Evolutionary conservation across 1,140 invertebrate species (phyloP).

Genomic region (Grapholita molesta): DNA sequence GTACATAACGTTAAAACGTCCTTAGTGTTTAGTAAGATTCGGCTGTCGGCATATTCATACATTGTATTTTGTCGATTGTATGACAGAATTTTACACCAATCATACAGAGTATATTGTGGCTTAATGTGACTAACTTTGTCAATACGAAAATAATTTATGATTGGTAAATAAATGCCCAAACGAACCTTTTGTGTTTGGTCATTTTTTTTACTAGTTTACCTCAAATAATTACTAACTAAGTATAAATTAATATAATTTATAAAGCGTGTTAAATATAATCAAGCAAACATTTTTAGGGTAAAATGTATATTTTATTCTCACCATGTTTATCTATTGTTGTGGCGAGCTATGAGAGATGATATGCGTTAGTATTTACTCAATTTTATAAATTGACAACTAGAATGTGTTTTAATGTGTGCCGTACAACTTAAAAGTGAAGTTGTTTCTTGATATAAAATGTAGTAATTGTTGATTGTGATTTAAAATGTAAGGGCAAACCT

Average conservation of each 20-base stretch:
- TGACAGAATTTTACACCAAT: too few relatives aligned
- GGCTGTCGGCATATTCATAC: too few relatives aligned
- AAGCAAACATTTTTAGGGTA: background rate
- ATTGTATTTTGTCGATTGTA: too few relatives aligned
- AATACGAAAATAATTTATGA: too few relatives aligned
- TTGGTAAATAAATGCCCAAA: background rate
- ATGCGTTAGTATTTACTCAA: background rate
- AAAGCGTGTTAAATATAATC: constrained; percentile 1
- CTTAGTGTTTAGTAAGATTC: too few relatives aligned
- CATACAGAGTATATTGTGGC: too few relatives aligned
- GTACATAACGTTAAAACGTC: too few relatives aligned
- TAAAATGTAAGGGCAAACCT: background rate
- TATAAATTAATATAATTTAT: background rate
- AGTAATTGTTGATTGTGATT: background rate
- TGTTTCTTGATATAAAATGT: background rate
- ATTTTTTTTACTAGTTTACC: background rate
- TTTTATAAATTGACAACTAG: too few relatives aligned
- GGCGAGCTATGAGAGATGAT: constrained; percentile 10
- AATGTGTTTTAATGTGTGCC: too few relatives aligned
- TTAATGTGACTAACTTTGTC: too few relatives aligned
- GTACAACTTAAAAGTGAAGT: too few relatives aligned
- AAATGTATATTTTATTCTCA: constrained; percentile 8
- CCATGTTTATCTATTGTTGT: background rate
- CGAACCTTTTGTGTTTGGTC: background rate
- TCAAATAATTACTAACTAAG: background rate